Base-by-base conservation (phyloP, 2,113 vertebrate genomes). In the Delphinus delphis region DNA sequence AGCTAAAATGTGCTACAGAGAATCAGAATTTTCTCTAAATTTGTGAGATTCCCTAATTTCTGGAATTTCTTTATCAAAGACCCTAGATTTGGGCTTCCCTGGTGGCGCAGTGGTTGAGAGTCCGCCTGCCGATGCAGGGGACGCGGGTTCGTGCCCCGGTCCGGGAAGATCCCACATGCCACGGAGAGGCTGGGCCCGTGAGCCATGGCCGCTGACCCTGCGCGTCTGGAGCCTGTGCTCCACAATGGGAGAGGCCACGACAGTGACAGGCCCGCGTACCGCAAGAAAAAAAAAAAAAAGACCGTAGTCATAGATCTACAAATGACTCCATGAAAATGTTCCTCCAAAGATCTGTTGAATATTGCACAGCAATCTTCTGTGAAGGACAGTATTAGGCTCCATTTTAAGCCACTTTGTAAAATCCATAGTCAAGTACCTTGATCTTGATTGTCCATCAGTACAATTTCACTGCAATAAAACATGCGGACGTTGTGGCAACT, bases 31-130 rank as follows among this genome's bases (percentile, higher is more conserved):
- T 74, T 87, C 50, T 74, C 31, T 26, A 84, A 8, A 20, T 84
- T 86, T 81, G 50, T 92, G 28, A 89, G 58, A 47, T 82, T 76
- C 25, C 21, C 10, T 63, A 44, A 28, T 70, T 90, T 81, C 81
- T 82, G 28, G 20, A 62, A 63, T 93, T 95, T 65, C 21, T 92
- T 93, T 71, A 77, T 70, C 76, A 83, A 76, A 81, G 31, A 71
- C 25, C 21, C 20, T 50, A 63, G 41, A 38, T 87, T 41, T 41
- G 41, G 41, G 41, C 41, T 41, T 41, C 41, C 41, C 41, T 41
- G 41, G 41, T 41, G 41, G 41, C 41, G 41, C 41, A 41, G 41
- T 41, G 41, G 41, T 41, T 41, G 41, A 41, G 41, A 41, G 41
- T 41, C 41, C 41, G 41, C 41, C 41, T 6, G 41, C 41, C 41